A percentile compares a stretch with the other conserved stretches of the same genome.
Evolutionary conservation across 2,113 vertebrate species (phyloP).

Genomic region (Ceyx cyanopectus): DNA sequence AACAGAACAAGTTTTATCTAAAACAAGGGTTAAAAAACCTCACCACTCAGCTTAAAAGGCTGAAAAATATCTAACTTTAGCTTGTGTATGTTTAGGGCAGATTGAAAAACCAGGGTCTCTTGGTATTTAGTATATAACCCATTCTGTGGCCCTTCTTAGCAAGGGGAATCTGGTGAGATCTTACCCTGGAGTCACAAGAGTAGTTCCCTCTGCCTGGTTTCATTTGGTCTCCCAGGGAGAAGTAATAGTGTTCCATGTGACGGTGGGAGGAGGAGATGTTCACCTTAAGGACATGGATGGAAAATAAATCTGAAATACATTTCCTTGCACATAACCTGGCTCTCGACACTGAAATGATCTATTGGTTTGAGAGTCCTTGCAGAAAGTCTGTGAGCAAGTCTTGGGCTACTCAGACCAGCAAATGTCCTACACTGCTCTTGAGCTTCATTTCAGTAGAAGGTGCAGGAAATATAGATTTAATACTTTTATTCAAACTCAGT

Average conservation of each 20-base stretch:
- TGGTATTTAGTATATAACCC: background rate
- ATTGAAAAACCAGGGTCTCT: background rate
- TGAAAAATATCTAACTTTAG: background rate
- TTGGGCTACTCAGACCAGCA: conserved; percentile 33
- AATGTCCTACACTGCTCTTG: conserved; percentile 56
- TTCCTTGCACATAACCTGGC: conserved; percentile 2
- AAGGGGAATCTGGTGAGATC: background rate
- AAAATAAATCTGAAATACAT: conserved; percentile 25
- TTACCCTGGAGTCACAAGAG: conserved; percentile 42
- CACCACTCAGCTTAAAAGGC: background rate
- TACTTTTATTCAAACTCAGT: conserved; percentile 83
- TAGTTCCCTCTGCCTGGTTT: conserved; percentile 46
- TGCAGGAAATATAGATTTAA: conserved; percentile 74
- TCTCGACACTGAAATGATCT: background rate
- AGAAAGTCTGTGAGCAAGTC: conserved; percentile 12
- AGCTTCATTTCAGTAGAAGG: conserved; percentile 68
- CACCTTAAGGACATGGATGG: conserved; percentile 46
- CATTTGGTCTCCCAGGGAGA: conserved; percentile 54
- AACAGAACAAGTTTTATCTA: background rate
- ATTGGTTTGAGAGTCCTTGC: conserved; percentile 31
- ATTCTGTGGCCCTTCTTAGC: background rate
- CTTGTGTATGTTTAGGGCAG: background rate
- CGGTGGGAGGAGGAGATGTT: conserved; percentile 4
- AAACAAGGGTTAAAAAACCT: background rate
- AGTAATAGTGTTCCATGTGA: conserved; percentile 46